Base-by-base conservation (phyloP, 1,140 invertebrate genomes). In the Achroia grisella region DNA sequence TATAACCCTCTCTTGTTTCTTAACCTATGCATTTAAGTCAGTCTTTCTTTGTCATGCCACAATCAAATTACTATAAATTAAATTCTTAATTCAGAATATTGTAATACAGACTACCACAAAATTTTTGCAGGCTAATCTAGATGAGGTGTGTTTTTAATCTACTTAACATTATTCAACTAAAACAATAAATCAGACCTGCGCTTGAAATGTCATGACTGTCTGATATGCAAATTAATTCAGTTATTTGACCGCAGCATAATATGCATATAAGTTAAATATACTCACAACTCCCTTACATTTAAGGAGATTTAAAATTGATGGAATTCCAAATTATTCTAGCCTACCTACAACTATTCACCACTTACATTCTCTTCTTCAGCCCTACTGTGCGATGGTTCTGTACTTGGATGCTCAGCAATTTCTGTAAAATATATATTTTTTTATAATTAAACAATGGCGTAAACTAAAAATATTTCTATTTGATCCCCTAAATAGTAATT, bases 361-460 rank as follows among this genome's bases (percentile, higher is more conserved):
- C 39, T 47, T 8, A 42, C 41, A 1, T 51, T 45, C 0, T 62
- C 56, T 39, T 66, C 75, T 35, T 71, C 56, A 11, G 77, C 74
- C 42, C 62, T 63, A 45, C 70, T 80, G 54, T 82, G 76, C 8
- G 78, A 75, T 4, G 78, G 72, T 42, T 82, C 76, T 8, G 63
- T 52, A 42, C 42, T 56, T 48, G 17, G 17, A 23, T 75, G 71
- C 13, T 66, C 67, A 48, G 79, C 76, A 1, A 74, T 74, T 58
- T 79, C 80, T 84, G 56, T 36, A 67, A 75, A 66, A 29, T 55
- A 48, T 57, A 61, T 31, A 31, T 23, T 23, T 23, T n/a, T 23
- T 23, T 3, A 23, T 23, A 23, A 23, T 4, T 29, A 29, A 6
- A 10, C 28, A 29, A 29, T 29, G 28, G 5, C 30, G 9, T 10